Percentiles rank a stretch among this genome's conserved stretches.
Conservation (phyloP, 2,888 invertebrate species). For the Anoncus sp. region DNA sequence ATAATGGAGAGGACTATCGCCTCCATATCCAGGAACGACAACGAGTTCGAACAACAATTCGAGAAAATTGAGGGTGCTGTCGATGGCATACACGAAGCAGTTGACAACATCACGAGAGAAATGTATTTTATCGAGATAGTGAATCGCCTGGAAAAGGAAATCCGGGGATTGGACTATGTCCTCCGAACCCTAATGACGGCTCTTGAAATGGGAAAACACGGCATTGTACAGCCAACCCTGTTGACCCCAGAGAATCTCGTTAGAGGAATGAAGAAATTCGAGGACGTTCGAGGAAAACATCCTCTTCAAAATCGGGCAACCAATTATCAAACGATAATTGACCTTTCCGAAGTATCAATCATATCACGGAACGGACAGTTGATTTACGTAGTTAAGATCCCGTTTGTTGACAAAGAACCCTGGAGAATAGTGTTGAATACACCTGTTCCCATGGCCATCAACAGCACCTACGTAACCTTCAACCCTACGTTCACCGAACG, state of each 20-base stretch:
- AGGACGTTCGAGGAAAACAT: background rate
- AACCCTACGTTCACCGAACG: slow-evolving; percentile 25
- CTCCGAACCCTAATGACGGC: slow-evolving; percentile 21
- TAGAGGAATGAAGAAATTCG: background rate
- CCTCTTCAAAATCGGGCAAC: background rate
- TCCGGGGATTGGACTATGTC: slow-evolving; percentile 13
- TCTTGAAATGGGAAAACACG: slow-evolving; percentile 16
- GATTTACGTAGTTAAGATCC: slow-evolving; percentile 11
- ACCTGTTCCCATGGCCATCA: slow-evolving; percentile 8
- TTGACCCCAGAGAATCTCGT: slow-evolving; percentile 9
- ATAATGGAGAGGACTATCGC: slow-evolving; percentile 15
- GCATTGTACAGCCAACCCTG: slow-evolving; percentile 12
- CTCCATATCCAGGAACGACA: slow-evolving; percentile 17
- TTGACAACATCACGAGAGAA: background rate
- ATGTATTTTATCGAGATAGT: slow-evolving; percentile 6
- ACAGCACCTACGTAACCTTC: slow-evolving; percentile 18
- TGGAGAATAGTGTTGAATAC: slow-evolving; percentile 20
- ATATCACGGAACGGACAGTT: slow-evolving; percentile 15
- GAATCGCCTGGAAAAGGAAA: slow-evolving; percentile 8
- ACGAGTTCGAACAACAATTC: slow-evolving; percentile 9
- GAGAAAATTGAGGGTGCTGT: background rate
- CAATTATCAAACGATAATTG: slow-evolving; percentile 22
- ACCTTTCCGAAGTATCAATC: slow-evolving; percentile 16
- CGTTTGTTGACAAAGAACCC: slow-evolving; percentile 10
- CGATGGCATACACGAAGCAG: background rate